These are phyloP conservation scores for Netelia fuscicornis DNA, from an alignment of 2,888 invertebrate genomes.

Conservation along the genomic window DNA sequence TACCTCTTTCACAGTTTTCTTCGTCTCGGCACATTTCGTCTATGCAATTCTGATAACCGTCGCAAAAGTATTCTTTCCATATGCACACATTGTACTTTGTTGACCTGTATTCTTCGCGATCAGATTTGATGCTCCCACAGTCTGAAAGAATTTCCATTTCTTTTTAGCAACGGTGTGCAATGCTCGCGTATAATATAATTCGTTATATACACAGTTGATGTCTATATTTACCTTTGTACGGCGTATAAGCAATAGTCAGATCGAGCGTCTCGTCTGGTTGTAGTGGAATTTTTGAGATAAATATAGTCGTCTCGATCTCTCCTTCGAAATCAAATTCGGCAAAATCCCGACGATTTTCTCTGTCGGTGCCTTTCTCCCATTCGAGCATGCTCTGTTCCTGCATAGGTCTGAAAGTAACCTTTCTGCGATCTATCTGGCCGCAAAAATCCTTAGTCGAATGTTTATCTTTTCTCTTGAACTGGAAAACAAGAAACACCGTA, in stretches of 20 bases:
- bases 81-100: constrained; percentile 82
- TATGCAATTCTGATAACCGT: constrained; percentile 85
- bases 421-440: constrained; percentile 79
- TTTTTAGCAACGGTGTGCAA: background rate
- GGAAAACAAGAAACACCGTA: constrained; percentile 53
- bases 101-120: constrained; percentile 73
- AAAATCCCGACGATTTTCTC: constrained; percentile 38
- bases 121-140: constrained; percentile 73
- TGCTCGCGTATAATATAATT: constrained; percentile 12
- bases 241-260: constrained; percentile 85
- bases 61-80: constrained; percentile 84
- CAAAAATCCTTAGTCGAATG: constrained; percentile 79
- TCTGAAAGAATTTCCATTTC: constrained; percentile 68
- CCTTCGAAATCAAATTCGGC: constrained; percentile 73
- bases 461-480: constrained; percentile 81
- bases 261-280: constrained; percentile 78
- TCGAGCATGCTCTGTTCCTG: constrained; percentile 25
- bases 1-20: constrained; percentile 79
- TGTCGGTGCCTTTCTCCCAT: constrained; percentile 69
- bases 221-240: constrained; percentile 82
- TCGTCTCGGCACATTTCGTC: constrained; percentile 85
- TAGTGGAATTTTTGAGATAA: constrained; percentile 81
- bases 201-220: background rate
- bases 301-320: constrained; percentile 84
- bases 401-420: constrained; percentile 31